Evolutionary conservation across 2,113 vertebrate species (phyloP).

Genomic region (Pedionomus torquatus): DNA sequence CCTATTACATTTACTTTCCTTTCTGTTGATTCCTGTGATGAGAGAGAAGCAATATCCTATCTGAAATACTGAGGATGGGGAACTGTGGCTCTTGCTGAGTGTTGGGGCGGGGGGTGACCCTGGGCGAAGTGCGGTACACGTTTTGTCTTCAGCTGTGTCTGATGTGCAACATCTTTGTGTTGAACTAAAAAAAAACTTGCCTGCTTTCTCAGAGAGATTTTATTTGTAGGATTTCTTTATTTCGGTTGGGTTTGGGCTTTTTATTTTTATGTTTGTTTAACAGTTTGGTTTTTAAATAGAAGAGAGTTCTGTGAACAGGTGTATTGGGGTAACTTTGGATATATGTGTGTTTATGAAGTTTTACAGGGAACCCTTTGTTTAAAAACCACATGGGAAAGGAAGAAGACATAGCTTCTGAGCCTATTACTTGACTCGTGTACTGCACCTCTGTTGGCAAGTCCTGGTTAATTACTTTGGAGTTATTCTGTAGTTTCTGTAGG

Average conservation of each 20-base stretch:
- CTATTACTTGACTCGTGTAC: background rate
- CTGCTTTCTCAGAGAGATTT: background rate
- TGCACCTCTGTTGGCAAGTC: no score
- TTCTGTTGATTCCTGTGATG: background rate
- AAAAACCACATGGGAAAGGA: background rate
- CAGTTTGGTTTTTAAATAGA: background rate
- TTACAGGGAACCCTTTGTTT: background rate
- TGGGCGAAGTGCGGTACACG: fast-evolving
- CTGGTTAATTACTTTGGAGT: background rate
- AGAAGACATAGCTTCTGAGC: background rate
- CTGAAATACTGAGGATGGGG: background rate
- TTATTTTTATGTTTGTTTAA: no score
- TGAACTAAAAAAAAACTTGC: background rate
- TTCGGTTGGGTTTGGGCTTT: no score
- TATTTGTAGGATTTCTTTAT: background rate
- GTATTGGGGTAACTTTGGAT: background rate
- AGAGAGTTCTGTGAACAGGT: background rate
- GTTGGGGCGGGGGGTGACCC: no score
- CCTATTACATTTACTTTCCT: background rate
- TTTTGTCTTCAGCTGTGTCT: background rate
- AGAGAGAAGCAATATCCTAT: background rate
- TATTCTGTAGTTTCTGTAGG: background rate
- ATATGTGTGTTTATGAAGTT: background rate
- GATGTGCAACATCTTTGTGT: background rate
- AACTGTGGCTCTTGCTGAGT: background rate